Conservation (phyloP, 2,797 vertebrate genomes). For the Ibycter americanus region DNA sequence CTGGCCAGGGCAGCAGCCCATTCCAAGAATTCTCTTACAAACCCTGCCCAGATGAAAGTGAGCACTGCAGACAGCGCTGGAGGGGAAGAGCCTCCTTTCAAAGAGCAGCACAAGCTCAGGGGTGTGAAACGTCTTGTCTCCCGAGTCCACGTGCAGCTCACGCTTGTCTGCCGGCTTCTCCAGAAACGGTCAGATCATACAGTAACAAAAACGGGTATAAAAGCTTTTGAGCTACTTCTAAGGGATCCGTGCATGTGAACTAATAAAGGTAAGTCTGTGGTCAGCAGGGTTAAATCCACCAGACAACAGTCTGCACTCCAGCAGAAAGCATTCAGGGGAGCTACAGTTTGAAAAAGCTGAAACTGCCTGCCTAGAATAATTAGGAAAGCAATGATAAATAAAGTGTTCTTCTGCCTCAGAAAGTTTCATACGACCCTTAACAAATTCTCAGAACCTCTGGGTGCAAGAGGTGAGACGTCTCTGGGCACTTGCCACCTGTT, state of each 20-base stretch:
- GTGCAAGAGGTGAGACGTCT: background rate
- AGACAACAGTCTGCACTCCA: background rate
- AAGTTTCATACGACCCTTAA: background rate
- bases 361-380: background rate
- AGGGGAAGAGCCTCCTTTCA: background rate
- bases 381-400: background rate
- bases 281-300: conserved; percentile 11
- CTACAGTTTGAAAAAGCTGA: background rate
- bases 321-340: background rate
- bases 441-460: background rate
- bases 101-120: background rate
- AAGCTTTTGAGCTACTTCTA: conserved; percentile 12
- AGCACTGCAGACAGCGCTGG: background rate
- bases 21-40: background rate
- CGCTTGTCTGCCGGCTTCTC: background rate
- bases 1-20: background rate
- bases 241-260: background rate
- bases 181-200: background rate
- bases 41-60: background rate
- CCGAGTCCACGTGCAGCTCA: background rate
- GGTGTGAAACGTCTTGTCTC: background rate
- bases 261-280: background rate
- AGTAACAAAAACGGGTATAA: background rate
- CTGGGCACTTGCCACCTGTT: background rate
- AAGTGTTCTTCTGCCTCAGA: background rate